These are phyloP conservation scores for Apocheima hispidaria DNA, from an alignment of 2,888 invertebrate species.

Conservation along the genomic window DNA sequence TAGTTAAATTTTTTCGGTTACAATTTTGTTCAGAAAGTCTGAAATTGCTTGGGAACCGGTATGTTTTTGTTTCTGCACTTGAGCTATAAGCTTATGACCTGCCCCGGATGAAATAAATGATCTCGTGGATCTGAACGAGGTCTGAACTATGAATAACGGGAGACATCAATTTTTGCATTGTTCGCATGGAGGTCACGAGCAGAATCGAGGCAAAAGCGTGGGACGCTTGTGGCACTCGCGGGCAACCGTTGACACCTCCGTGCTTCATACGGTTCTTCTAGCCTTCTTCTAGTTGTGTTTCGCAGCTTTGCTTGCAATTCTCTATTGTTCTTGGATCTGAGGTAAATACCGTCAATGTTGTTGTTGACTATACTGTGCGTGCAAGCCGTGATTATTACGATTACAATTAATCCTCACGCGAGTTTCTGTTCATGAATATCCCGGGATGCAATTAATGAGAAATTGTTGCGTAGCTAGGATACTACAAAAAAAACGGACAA, in stretches of 20 bases:
- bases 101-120: conserved; percentile 21
- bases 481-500: no score
- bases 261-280: conserved; percentile 47
- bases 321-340: background rate
- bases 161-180: conserved; percentile 32
- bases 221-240: conserved; percentile 61
- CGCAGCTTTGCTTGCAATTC: background rate
- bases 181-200: conserved; percentile 61
- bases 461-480: no score
- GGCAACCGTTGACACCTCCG: conserved; percentile 52
- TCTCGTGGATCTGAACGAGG: conserved; percentile 7
- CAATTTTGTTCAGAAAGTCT: no score
- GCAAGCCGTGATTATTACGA: no score
- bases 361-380: no score
- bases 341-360: no score
- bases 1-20: no score
- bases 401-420: no score
- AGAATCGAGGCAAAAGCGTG: conserved; percentile 68
- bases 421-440: no score
- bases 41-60: no score
- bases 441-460: no score
- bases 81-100: conserved; percentile 4
- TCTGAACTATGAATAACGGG: conserved; percentile 22
- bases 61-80: no score
- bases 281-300: conserved; percentile 41